Evolutionary conservation across 2,113 vertebrate genomes (phyloP), one percentile per base, ranked within the genome.

Genomic region (Pollachius pollachius): DNA sequence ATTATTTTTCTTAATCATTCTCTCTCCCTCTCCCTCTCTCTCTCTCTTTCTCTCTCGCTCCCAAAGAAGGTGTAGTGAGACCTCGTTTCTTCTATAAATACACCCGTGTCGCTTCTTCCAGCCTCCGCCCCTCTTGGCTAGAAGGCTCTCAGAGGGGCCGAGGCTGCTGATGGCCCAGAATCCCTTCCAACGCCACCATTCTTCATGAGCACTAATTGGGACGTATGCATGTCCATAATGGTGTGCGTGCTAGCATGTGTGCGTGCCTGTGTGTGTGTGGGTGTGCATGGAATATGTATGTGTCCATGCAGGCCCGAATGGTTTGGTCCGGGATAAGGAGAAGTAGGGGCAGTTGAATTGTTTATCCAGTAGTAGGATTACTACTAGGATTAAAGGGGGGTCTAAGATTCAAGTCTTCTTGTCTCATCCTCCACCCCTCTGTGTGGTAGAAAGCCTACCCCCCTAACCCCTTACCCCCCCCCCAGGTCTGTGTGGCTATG

Each of bases 51-150:
- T 7, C 41, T 48, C 41, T 48, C 41, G 2, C 41, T 48, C 41
- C 87, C 90, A 92, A 92, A 92, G 41, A 89, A 84, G 89, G 85
- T 92, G 88, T 91, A 90, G 91, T 90, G 87, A 92, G 91, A 90
- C 91, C 92, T 92, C 87, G 88, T 91, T 94, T 92, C 8, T 89
- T 90, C 91, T 93, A 94, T 89, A 92, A 92, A 94, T 92, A 93
- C 89, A 89, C 85, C 81, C 34, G 65, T 75, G 79, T 81, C 79
- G 87, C 89, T 87, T 78, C 81, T 75, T 52, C 71, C 78, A 85
- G 3, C 83, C 86, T 84, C 87, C 82, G 80, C 78, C 83, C 78
- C 90, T 84, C 81, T 81, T 77, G 83, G 89, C 84, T 83, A 86
- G 73, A 85, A 87, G 84, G 81, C 89, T 92, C 91, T 92, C 91